Percentiles rank a stretch among this genome's conserved stretches.
Evolutionary conservation across 1,140 invertebrate genomes (phyloP).

Genomic region (Branchinecta lynchi): DNA sequence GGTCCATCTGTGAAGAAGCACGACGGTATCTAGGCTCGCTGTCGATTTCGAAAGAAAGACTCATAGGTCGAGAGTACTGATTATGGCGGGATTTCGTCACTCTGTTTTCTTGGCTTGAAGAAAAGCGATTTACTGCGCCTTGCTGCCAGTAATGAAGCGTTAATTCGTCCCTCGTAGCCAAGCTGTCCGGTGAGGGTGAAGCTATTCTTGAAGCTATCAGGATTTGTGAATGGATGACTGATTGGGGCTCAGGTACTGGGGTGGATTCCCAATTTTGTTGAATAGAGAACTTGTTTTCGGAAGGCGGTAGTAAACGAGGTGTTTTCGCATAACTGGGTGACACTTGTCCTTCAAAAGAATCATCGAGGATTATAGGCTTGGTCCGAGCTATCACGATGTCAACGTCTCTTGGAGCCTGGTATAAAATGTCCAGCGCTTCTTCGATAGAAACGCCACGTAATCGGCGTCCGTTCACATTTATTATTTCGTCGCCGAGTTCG

Average conservation of each 20-base stretch:
- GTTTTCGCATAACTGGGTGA: background rate
- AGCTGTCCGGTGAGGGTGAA: background rate
- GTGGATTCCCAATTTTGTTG: background rate
- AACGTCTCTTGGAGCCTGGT: constrained; percentile 43
- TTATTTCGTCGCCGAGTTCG: constrained; percentile 62
- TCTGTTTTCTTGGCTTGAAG: background rate
- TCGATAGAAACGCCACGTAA: constrained; percentile 56
- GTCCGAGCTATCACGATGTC: constrained; percentile 47
- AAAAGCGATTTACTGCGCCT: background rate
- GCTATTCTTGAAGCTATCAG: background rate
- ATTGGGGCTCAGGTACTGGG: background rate
- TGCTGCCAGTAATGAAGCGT: too few species aligned
- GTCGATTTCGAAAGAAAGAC: background rate
- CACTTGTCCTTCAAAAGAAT: constrained; percentile 4
- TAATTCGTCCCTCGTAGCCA: too few species aligned
- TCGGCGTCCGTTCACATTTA: constrained; percentile 66
- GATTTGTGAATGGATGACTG: constrained; percentile 3
- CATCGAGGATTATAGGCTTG: constrained; percentile 13
- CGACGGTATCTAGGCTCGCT: background rate
- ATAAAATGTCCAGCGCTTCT: constrained; percentile 52
- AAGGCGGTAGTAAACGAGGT: background rate
- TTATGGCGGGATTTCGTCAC: background rate
- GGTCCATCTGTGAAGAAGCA: background rate
- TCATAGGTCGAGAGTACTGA: background rate
- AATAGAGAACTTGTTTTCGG: background rate